These are phyloP conservation scores for Champsocephalus gunnari DNA, from an alignment of 2,797 vertebrate species.

Conservation along the genomic window DNA sequence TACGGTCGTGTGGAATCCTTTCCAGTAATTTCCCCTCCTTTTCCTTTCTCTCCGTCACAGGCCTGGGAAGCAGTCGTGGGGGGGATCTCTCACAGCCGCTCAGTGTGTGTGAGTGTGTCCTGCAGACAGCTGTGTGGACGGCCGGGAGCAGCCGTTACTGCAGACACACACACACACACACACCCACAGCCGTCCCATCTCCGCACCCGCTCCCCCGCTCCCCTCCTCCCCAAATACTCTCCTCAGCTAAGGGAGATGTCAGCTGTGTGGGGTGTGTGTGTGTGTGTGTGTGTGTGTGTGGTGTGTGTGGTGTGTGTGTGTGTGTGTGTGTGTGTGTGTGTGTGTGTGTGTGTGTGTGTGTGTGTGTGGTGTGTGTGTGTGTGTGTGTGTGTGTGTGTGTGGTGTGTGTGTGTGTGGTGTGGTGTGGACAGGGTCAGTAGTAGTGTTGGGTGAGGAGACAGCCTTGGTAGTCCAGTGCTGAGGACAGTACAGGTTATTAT, in stretches of 20 bases:
- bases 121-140: conserved; percentile 84
- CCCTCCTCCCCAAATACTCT: conserved; percentile 43
- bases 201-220: conserved; percentile 25
- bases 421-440: conserved; percentile 23
- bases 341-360: conserved; percentile 29
- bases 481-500: conserved; percentile 47
- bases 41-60: conserved; percentile 57
- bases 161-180: conserved; percentile 58
- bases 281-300: conserved; percentile 24
- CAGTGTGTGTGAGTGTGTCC: conserved; percentile 60
- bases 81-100: conserved; percentile 79
- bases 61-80: conserved; percentile 83
- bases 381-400: conserved; percentile 26
- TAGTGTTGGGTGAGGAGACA: conserved; percentile 15
- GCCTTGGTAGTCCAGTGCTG: conserved; percentile 1
- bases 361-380: conserved; percentile 24
- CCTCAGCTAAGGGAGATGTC: conserved; percentile 52
- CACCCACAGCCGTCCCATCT: conserved; percentile 45
- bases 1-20: conserved; percentile 62
- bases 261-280: conserved; percentile 38
- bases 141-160: conserved; percentile 82
- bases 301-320: conserved; percentile 26
- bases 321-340: conserved; percentile 27
- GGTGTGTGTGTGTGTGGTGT: conserved; percentile 24
- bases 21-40: conserved; percentile 70